Base-by-base conservation (phyloP, 2,113 vertebrate species). In the Ceyx melanurus region DNA sequence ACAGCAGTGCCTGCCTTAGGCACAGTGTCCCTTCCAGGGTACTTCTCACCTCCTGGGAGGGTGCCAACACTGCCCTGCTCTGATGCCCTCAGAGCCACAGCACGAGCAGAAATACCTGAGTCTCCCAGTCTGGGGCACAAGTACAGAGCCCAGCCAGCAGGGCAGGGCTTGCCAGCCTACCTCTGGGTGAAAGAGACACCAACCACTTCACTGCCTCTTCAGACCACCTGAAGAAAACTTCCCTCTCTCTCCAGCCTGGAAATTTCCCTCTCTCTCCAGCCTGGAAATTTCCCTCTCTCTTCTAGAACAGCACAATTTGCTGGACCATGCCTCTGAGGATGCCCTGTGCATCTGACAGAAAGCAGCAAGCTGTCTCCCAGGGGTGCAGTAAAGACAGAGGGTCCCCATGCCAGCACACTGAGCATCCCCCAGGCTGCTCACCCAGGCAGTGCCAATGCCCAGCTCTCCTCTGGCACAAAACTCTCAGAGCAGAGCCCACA, bases 341-440 rank as follows among this genome's bases (percentile, higher is more conserved):
- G 13, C 15, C 4, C 0, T 0, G 0, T 4, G 54, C 6, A 2
- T 11, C 15, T 7, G 81, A 66, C 0, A 6, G 51, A 31, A 28
- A 74, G 68, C 19, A 11, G 1, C 25, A 60, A 18, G 26, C 17
- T 14, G 8, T 50, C 22, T 25, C 7, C 20, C 2, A 0, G 0
- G 56, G 22, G 15, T 6, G 35, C 21, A 37, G 9, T 1, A 5
- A 5, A 11, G 43, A 13, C 6, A 26, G 71, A 0, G 0, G 26
- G 75, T 9, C 2, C 0, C 13, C 0, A 0, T 0, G 1, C 35
- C 1, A 9, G 57, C 46, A 40, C 50, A 26, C 7, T 0, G 21
- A 53, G 43, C 42, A 45, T 37, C 37, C 8, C 11, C 5, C 0
- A 0, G 12, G 14, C 13, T 43, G 42, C 45, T 16, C 15, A 29